phyloP scores from a whole-genome alignment of 2,888 invertebrate species.

The Eupithecia subfuscata region DNA sequence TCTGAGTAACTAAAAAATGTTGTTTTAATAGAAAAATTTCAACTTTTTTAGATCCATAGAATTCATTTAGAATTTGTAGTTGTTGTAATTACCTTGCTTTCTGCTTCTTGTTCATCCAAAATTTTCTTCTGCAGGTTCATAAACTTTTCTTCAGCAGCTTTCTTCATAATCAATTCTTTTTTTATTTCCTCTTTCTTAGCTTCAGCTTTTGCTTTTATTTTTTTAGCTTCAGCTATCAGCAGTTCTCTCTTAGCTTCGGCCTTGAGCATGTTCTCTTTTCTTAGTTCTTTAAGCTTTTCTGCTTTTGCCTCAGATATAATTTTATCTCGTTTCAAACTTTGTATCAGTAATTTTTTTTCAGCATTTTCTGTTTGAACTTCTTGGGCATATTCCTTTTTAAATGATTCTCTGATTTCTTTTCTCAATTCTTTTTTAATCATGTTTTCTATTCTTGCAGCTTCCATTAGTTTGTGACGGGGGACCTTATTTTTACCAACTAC shows the following conservation, averaged over 20 bases:
- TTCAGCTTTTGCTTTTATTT: slow-evolving; percentile 28
- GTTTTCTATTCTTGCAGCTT: slow-evolving; percentile 38
- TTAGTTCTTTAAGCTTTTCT: slow-evolving; percentile 17
- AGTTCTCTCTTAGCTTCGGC: slow-evolving; percentile 29
- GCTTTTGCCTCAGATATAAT: slow-evolving; percentile 26
- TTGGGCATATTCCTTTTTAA: slow-evolving; percentile 30
- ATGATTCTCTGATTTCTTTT: slow-evolving; percentile 40
- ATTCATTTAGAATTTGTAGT: background rate
- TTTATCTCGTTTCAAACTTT: slow-evolving; percentile 21
- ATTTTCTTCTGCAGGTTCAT: slow-evolving; percentile 39
- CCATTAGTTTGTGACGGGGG: slow-evolving; percentile 50
- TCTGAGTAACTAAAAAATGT: too few species aligned
- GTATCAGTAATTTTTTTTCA: slow-evolving; percentile 28
- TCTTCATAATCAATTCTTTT: slow-evolving; percentile 33
- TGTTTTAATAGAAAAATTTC: too few species aligned
- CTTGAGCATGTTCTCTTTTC: slow-evolving; percentile 29
- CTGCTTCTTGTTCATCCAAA: slow-evolving; percentile 42
- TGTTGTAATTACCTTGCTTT: slow-evolving; percentile 35
- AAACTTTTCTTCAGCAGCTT: slow-evolving; percentile 38
- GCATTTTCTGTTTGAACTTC: slow-evolving; percentile 40
- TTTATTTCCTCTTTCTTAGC: slow-evolving; percentile 39
- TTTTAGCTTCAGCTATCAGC: slow-evolving; percentile 23
- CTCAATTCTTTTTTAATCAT: slow-evolving; percentile 42
- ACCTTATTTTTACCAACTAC: slow-evolving; percentile 72
- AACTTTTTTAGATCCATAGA: too few species aligned